Base-by-base conservation (phyloP, 1,140 invertebrate genomes). In the Drosophila nasuta region DNA sequence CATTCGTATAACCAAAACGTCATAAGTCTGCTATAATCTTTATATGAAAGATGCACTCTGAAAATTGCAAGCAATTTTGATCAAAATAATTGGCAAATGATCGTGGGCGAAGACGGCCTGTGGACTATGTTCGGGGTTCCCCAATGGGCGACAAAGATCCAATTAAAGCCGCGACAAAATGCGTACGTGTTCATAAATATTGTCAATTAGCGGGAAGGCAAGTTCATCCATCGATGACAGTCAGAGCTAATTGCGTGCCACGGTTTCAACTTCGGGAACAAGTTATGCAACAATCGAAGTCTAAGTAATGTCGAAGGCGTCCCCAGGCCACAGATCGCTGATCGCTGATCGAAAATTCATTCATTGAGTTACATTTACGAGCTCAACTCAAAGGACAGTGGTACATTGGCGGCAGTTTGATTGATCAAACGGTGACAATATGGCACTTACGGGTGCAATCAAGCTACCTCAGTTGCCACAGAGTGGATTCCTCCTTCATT, bases 151-250 rank as follows among this genome's bases (percentile, higher is more conserved):
- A 74, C 64, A 58, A 59, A 51, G 65, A 70, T 70, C 83, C 83
- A 88, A 88, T 89, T 89, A 88, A 82, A 77, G 77, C 74, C 81
- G 85, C 85, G 85, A 89, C 82, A 88, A 85, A 89, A 89, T 88
- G 88, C 65, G 82, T 91, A 91, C 87, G 88, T 91, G 88, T 91
- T 91, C 88, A 91, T 91, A 91, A 91, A 91, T 91, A 91, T 88
- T 91, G 88, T 91, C 88, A 91, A 91, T 91, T 91, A 91, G 85
- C 72, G 79, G 67, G 13, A 7, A 28, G 79, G 63, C 51, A 28
- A 28, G 51, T 54, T 33, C 13, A 15, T 13, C 28, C 28, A 35
- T 28, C 65, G 62, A 60, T 43, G 59, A 52, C 58, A 71, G 58
- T 52, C 67, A 70, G 63, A 38, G 73, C 81, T 88, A 88, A 89